Percentiles rank a stretch among this genome's conserved stretches.
Evolutionary conservation across 2,797 vertebrate genomes (phyloP).

Genomic region (Aplochiton taeniatus): DNA sequence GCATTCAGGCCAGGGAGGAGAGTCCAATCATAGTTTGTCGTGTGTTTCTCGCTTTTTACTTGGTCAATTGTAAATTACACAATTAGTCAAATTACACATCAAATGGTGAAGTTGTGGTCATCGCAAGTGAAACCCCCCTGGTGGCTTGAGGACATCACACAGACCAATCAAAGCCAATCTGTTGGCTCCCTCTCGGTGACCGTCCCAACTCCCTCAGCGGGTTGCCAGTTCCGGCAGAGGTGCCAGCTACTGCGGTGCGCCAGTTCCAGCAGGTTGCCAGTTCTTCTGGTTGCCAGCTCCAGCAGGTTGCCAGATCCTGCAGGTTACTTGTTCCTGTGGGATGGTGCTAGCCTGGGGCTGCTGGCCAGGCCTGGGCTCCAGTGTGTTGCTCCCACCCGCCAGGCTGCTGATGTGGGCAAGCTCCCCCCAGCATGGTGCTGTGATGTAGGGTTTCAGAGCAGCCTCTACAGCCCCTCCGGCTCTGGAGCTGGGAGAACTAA

Average conservation of each 20-base stretch:
- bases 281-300: background rate
- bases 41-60: too few relatives aligned
- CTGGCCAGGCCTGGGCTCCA: slow-evolving; percentile 28
- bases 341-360: slow-evolving; percentile 56
- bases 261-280: background rate
- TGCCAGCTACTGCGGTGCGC: slow-evolving; percentile 37
- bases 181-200: slow-evolving; percentile 58
- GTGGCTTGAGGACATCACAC: background rate
- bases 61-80: too few relatives aligned
- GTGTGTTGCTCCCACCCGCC: slow-evolving; percentile 37
- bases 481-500: slow-evolving; percentile 22
- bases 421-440: slow-evolving; percentile 40
- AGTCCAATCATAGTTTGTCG: too few relatives aligned
- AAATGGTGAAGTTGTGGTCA: too few relatives aligned
- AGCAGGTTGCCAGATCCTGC: background rate
- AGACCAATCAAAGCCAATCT: slow-evolving; percentile 55
- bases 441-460: slow-evolving; percentile 42
- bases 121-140: too few relatives aligned
- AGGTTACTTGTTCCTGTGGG: slow-evolving; percentile 43
- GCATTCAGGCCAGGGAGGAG: slow-evolving; percentile 14
- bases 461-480: slow-evolving; percentile 55
- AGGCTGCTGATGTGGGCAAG: slow-evolving; percentile 64
- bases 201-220: slow-evolving; percentile 58
- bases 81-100: too few relatives aligned
- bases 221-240: slow-evolving; percentile 45